Evolutionary conservation across 2,888 invertebrate species (phyloP), one percentile per base, ranked within the genome.

Genomic region (Habroteleia sp.): DNA sequence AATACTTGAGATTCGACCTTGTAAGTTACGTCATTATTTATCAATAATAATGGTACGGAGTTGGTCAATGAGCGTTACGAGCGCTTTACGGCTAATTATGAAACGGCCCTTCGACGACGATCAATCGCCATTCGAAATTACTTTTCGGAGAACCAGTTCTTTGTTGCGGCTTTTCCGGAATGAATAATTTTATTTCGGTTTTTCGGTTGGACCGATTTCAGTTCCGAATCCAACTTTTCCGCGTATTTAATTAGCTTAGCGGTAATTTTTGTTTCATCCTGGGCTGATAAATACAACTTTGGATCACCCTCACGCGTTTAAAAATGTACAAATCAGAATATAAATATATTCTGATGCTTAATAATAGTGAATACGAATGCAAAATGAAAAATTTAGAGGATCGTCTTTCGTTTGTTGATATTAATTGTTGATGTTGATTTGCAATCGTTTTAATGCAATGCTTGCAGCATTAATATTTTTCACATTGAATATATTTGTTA

Each of bases 21-120:
- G 72, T 33, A 8, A 8, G 54, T 72, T 72, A 50, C 72, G 63
- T 72, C 63, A 72, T 62, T 72, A 50, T 72, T 63, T 63, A 72
- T 72, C 62, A 42, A 72, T 56, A 72, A 72, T 63, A 63, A 63
- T 60, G 37, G 27, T 52, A 42, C 11, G 31, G 46, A 20, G 56
- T 46, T 68, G 29, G 62, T 62, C 41, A 52, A 63, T 54, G 37
- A 58, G 69, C 69, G 50, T 69, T 73, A 65, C 46, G 41, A 44
- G 60, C 52, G 58, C 48, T 60, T 73, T 56, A 58, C 46, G 54
- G 39, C 60, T 68, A 66, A 68, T 71, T 71, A 62, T 54, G 62
- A 58, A 76, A 72, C 39, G 60, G 54, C 3, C 54, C 48, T 29
- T n/a, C n/a, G n/a, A n/a, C n/a, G n/a, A 29, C 14, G 42, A 71